A percentile compares a stretch with the other conserved stretches of the same genome.
These are phyloP conservation scores for Cotesia chilonis DNA, from an alignment of 1,140 invertebrate species.

Conservation along the genomic window DNA sequence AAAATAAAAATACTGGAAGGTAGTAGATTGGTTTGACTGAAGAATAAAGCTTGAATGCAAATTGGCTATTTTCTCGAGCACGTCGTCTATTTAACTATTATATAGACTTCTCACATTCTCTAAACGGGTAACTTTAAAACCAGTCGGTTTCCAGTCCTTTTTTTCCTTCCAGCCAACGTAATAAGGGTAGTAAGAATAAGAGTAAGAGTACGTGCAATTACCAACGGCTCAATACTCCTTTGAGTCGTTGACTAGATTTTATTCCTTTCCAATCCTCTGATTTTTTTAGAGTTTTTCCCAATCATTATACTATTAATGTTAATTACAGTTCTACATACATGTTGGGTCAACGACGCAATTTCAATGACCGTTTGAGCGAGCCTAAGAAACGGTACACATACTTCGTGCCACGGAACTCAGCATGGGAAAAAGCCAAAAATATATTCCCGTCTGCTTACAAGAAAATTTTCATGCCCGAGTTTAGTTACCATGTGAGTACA, in stretches of 20 bases:
- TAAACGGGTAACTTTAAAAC: conserved; percentile 32
- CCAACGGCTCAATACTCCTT: conserved; percentile 30
- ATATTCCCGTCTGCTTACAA: conserved; percentile 80
- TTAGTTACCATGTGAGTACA: conserved; percentile 79
- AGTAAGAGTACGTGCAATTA: conserved; percentile 32
- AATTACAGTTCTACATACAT: conserved; percentile 76
- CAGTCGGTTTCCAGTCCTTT: background rate
- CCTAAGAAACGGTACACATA: conserved; percentile 85
- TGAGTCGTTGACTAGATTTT: background rate
- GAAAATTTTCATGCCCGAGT: conserved; percentile 84
- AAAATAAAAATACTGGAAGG: background rate
- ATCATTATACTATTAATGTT: background rate
- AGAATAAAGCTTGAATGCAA: conserved; percentile 37
- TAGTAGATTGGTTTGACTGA: conserved; percentile 18
- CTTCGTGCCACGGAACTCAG: conserved; percentile 88
- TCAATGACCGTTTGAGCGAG: conserved; percentile 82
- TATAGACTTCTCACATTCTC: conserved; percentile 22
- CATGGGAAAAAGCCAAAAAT: conserved; percentile 79
- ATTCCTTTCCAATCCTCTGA: background rate
- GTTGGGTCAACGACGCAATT: conserved; percentile 75
- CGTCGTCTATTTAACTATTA: conserved; percentile 12
- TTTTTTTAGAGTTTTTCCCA: background rate
- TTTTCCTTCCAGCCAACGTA: too few species aligned
- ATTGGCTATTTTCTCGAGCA: conserved; percentile 40
- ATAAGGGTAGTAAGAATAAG: too few species aligned